These are phyloP conservation scores for Chironomus striatipennis DNA, from an alignment of 1,140 invertebrate species.

Conservation along the genomic window DNA sequence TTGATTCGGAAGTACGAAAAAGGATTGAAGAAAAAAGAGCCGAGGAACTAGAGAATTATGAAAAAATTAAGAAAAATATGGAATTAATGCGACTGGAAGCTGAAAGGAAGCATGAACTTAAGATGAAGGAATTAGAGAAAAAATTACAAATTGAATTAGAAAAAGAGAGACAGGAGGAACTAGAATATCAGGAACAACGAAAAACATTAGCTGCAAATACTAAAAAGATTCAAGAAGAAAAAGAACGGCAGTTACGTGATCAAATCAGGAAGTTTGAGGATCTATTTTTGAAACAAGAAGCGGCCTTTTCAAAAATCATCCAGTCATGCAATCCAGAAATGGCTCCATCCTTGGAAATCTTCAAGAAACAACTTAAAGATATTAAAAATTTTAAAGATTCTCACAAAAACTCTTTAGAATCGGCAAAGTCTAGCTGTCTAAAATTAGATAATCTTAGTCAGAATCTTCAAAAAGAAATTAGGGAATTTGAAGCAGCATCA, in stretches of 20 bases:
- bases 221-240: not conserved
- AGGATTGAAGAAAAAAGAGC: not conserved
- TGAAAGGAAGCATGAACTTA: not conserved
- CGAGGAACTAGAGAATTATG: not conserved
- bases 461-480: not conserved
- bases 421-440: not conserved
- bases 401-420: not conserved
- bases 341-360: not conserved
- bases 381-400: not conserved
- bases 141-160: not conserved
- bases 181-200: not conserved
- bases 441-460: not conserved
- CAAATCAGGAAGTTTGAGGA: not conserved
- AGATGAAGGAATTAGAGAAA: not conserved
- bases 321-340: not conserved
- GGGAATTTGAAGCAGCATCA: not conserved
- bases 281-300: not conserved
- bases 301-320: not conserved
- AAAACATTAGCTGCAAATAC: not conserved
- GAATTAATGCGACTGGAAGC: not conserved
- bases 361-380: not conserved
- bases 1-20: not conserved
- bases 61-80: not conserved
- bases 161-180: not conserved
- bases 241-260: not conserved